phyloP scores from a whole-genome alignment of 2,113 vertebrate species.

The Oryctolagus cuniculus region DNA sequence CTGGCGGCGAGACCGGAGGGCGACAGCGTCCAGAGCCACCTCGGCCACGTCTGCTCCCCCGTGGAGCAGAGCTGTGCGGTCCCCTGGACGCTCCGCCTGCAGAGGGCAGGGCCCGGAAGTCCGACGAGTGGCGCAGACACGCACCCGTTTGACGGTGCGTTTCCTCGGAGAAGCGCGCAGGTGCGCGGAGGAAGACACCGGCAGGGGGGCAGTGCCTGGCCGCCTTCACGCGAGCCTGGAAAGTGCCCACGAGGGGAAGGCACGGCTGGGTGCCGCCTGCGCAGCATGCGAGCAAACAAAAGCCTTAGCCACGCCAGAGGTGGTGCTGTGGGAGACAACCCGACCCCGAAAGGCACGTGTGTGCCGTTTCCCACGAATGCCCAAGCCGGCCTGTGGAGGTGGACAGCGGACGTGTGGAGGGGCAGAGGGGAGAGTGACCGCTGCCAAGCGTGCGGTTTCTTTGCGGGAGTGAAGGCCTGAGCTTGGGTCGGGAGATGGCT shows the following conservation, averaged over 20 bases:
- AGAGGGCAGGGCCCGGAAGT: fast-evolving
- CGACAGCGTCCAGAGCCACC: no score
- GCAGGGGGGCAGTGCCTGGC: no score
- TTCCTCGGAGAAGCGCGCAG: not conserved
- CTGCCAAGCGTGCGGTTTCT: no score
- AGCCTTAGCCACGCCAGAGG: not conserved
- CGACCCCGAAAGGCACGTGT: not conserved
- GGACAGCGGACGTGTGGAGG: no score
- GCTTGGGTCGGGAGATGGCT: not conserved
- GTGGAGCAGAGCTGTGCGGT: no score
- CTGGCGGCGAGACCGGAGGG: fast-evolving
- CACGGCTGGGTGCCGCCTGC: fast-evolving
- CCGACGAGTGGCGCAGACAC: no score
- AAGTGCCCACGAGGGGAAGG: no score
- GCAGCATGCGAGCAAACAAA: not conserved
- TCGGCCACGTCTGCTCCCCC: no score
- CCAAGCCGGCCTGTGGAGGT: no score
- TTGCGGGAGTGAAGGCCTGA: not conserved
- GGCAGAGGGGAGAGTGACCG: not conserved
- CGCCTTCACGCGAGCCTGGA: no score
- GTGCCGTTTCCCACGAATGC: no score
- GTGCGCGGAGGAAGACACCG: no score
- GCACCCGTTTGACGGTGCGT: fast-evolving
- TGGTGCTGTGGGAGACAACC: not conserved
- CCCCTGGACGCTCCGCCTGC: not conserved